phyloP scores from a whole-genome alignment of 2,797 vertebrate species.

The Ptychadena robeensis region DNA sequence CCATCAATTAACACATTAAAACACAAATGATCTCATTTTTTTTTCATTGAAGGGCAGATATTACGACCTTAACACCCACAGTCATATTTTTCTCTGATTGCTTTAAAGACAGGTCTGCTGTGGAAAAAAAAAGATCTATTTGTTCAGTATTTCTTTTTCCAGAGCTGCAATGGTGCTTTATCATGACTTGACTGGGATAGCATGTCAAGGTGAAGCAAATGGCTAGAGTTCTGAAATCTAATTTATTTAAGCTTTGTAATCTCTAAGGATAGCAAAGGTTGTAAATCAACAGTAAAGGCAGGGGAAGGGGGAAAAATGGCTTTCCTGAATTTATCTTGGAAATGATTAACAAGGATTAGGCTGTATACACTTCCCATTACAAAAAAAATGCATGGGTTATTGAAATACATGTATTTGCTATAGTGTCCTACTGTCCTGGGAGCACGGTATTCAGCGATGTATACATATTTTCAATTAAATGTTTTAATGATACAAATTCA shows the following conservation, averaged over 20 bases:
- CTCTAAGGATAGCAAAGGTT: conserved; percentile 62
- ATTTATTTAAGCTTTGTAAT: conserved; percentile 63
- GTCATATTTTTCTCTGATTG: conserved; percentile 54
- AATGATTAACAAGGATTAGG: conserved; percentile 59
- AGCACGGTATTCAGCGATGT: neutral
- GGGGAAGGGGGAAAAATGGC: conserved; percentile 36
- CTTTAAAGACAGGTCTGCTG: conserved; percentile 53
- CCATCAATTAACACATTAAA: conserved; percentile 29
- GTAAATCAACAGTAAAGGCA: conserved; percentile 61
- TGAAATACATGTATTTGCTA: conserved; percentile 25
- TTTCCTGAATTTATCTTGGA: conserved; percentile 54
- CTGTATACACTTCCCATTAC: conserved; percentile 4
- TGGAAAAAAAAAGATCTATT: conserved; percentile 57
- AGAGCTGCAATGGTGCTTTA: conserved; percentile 59
- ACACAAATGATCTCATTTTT: conserved; percentile 43
- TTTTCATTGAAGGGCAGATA: conserved; percentile 46
- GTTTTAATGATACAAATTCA: neutral
- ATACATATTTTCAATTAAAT: neutral
- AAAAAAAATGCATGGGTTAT: conserved; percentile 8
- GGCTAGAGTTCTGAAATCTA: conserved; percentile 61
- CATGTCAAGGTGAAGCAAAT: conserved; percentile 63
- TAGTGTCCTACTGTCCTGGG: neutral
- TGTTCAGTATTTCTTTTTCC: conserved; percentile 59
- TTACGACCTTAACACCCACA: conserved; percentile 50
- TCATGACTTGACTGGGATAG: conserved; percentile 61